Evolutionary conservation across 2,888 invertebrate genomes (phyloP), one percentile per base, ranked within the genome.

Genomic region (Hyalella azteca): DNA sequence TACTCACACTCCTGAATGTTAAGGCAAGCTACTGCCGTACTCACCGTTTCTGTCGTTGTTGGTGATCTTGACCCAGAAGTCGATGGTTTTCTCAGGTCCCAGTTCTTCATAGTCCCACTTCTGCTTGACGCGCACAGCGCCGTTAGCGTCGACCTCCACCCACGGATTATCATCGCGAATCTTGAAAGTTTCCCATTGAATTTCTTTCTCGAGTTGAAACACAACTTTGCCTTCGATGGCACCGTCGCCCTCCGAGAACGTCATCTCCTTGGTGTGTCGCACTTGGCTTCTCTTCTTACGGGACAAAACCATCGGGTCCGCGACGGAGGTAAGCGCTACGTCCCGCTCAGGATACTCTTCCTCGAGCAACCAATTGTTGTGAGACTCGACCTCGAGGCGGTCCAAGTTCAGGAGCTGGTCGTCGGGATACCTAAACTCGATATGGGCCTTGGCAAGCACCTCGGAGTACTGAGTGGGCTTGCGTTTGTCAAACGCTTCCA

Each of bases 41-140:
- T 83, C 48, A 83, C 83, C 83, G 79, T 80, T 83, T 54, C 81
- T 59, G 45, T 83, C 83, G 81, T 82, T 84, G 82, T 84, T 84
- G 3, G 84, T 82, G 36, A 84, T 75, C 45, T 75, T 75, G 45
- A 75, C 75, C 96, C 96, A 96, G 88, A 96, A 96, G 89, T 96
- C 96, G 87, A 96, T 96, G 19, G 95, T 96, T 88, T 96, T 96
- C 89, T 96, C 96, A 1, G 95, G 95, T 39, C 96, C 96, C 75
- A 96, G 89, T 87, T 96, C 96, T 88, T 96, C 96, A 89, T 95
- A 96, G 91, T 96, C 96, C 96, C 96, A 96, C 92, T 95, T 95
- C 92, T 95, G 95, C 89, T 95, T 95, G 85, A 96, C 96, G 87
- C 94, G 92, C 87, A 96, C 95, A 80, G 95, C 94, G 86, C 96